Evolutionary conservation across 92 coral and sea anemone species (phyloP).

Genomic region (Actinernus sp.): DNA sequence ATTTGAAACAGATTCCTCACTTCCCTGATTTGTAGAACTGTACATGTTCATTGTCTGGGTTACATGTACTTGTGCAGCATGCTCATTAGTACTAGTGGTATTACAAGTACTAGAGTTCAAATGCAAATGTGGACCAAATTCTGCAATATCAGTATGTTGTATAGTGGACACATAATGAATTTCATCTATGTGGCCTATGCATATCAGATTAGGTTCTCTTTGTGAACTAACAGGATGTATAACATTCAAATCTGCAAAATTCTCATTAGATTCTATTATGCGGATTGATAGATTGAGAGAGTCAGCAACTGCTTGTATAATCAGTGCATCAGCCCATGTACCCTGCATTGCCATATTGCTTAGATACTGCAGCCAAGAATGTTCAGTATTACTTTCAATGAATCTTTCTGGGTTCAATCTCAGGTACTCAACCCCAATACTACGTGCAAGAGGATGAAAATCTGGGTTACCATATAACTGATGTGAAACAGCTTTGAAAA

Average conservation of each 20-base stretch:
- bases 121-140: too few species aligned
- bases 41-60: too few species aligned
- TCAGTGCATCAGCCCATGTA: constrained; percentile 67
- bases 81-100: too few species aligned
- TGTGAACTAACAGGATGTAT: constrained; percentile 18
- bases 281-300: constrained; percentile 41
- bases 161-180: constrained; percentile 57
- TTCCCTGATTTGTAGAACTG: too few species aligned
- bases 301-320: constrained; percentile 74
- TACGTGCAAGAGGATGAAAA: constrained; percentile 37
- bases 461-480: constrained; percentile 31
- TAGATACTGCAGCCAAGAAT: constrained; percentile 45
- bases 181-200: constrained; percentile 54
- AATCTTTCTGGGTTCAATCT: constrained; percentile 34
- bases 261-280: constrained; percentile 49
- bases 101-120: too few species aligned
- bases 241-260: constrained; percentile 41
- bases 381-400: constrained; percentile 44
- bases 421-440: constrained; percentile 44
- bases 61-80: too few species aligned
- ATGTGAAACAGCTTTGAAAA: constrained; percentile 45
- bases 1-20: too few species aligned
- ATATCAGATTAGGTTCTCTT: constrained; percentile 28
- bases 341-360: constrained; percentile 57
- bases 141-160: too few species aligned